Percentiles rank a stretch among this genome's conserved stretches.
Conservation (phyloP, 1,140 invertebrate genomes). For the Campoletis sonorensis region DNA sequence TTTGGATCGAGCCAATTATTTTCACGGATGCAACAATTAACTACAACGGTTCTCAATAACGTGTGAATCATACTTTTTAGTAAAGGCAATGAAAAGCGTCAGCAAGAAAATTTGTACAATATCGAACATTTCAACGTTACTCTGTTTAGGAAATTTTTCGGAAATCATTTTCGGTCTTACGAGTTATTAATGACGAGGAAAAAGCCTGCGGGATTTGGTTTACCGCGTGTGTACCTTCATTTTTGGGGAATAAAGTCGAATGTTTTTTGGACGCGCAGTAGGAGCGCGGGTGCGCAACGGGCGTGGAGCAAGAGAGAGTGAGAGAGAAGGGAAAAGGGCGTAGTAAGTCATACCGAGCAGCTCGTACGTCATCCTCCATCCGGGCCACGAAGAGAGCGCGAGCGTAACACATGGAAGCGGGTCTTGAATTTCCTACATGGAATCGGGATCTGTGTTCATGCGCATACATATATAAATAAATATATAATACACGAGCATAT, state of each 20-base stretch:
- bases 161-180: no score
- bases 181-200: background rate
- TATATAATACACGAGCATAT: background rate
- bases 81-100: no score
- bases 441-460: background rate
- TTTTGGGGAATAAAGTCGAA: constrained; percentile 52
- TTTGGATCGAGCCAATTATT: no score
- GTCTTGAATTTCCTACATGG: constrained; percentile 38
- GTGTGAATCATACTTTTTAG: no score
- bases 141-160: no score
- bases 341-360: constrained; percentile 74
- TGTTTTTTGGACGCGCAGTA: constrained; percentile 74
- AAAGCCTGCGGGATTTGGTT: background rate
- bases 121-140: no score
- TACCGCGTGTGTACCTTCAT: constrained; percentile 5
- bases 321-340: constrained; percentile 71
- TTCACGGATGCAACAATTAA: no score
- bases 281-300: constrained; percentile 58
- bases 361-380: constrained; percentile 74
- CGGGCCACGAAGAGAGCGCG: constrained; percentile 63
- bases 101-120: no score
- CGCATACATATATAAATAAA: background rate
- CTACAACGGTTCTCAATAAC: no score
- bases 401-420: constrained; percentile 69
- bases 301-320: constrained; percentile 64